phyloP scores from a whole-genome alignment of 2,797 vertebrate species.

The Hemibagrus guttatus region DNA sequence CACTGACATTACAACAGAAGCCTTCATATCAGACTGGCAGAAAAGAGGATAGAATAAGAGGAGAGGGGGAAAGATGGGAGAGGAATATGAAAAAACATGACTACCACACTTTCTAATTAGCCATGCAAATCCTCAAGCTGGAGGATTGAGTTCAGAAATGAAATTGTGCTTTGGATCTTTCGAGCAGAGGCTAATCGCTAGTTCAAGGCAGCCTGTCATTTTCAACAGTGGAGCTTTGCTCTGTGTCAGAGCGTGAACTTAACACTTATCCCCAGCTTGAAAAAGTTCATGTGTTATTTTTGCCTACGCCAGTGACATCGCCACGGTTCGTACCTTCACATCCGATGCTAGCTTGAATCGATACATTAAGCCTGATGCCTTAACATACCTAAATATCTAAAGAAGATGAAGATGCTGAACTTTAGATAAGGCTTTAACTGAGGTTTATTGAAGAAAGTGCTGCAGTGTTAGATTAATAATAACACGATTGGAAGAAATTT shows the following conservation, averaged over 20 bases:
- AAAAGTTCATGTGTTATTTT: conserved; percentile 30
- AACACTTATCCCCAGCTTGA: conserved; percentile 58
- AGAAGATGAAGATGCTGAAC: background rate
- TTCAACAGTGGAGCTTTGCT: conserved; percentile 65
- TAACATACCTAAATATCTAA: no score
- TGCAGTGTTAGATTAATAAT: background rate
- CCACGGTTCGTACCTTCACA: conserved; percentile 16
- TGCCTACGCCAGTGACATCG: conserved; percentile 22
- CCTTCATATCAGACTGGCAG: conserved; percentile 20
- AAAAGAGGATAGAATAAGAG: conserved; percentile 38
- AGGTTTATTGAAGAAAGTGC: background rate
- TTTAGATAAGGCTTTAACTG: background rate
- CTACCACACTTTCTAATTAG: conserved; percentile 72
- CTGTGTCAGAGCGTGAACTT: conserved; percentile 55
- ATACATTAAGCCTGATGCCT: conserved; percentile 30
- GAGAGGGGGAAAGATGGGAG: conserved; percentile 1
- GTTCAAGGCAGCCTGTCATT: conserved; percentile 62
- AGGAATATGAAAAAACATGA: conserved; percentile 19
- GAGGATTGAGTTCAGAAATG: conserved; percentile 71
- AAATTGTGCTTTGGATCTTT: conserved; percentile 76
- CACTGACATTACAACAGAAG: conserved; percentile 75
- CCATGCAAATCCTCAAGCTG: conserved; percentile 76
- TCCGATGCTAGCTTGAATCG: background rate
- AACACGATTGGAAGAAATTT: background rate
- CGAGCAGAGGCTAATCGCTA: conserved; percentile 63